These are phyloP conservation scores for Gambusia affinis DNA, from an alignment of 2,113 vertebrate species.

Conservation along the genomic window DNA sequence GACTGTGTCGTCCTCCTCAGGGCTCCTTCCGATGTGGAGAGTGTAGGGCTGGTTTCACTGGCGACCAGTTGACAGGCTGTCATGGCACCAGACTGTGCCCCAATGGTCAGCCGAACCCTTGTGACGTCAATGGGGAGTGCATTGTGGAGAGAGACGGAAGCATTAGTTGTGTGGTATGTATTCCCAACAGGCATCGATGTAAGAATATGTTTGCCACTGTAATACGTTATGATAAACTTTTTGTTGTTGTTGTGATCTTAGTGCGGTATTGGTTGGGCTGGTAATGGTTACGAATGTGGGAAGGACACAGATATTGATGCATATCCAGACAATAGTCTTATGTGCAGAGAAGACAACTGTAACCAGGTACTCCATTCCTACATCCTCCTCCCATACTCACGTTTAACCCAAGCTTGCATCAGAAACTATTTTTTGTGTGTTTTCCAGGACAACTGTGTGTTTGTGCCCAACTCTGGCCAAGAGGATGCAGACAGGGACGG, in stretches of 20 bases:
- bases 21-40: conserved; percentile 92
- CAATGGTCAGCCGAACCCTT: conserved; percentile 86
- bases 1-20: conserved; percentile 68
- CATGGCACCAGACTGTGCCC: conserved; percentile 82
- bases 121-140: conserved; percentile 87
- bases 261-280: conserved; percentile 96
- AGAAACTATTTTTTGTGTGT: not conserved
- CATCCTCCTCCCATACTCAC: not conserved
- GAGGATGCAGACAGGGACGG: conserved; percentile 94
- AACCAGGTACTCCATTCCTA: conserved; percentile 78
- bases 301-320: conserved; percentile 95
- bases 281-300: conserved; percentile 91
- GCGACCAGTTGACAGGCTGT: conserved; percentile 90
- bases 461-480: conserved; percentile 96
- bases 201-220: not conserved
- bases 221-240: not conserved
- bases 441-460: conserved; percentile 92
- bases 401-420: not conserved
- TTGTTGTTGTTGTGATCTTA: conserved; percentile 60
- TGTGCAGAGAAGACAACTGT: conserved; percentile 86
- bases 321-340: conserved; percentile 87
- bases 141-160: conserved; percentile 87
- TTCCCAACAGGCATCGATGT: not conserved
- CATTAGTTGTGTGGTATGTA: conserved; percentile 87
- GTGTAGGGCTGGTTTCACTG: conserved; percentile 88